Base-by-base conservation (phyloP, 2,888 invertebrate genomes). In the Pimpla rufipes region DNA sequence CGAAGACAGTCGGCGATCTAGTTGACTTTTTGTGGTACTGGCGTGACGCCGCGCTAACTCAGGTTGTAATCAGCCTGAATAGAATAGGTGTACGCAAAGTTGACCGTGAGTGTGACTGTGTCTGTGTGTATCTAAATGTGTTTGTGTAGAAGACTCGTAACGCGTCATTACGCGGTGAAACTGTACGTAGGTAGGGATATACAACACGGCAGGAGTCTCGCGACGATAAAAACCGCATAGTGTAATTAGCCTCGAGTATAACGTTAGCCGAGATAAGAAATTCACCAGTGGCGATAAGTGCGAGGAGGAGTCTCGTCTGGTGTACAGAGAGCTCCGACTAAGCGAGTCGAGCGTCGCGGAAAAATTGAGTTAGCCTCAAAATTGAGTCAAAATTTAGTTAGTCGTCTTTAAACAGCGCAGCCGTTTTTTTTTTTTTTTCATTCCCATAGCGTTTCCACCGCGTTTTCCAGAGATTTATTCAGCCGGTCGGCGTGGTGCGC, bases 191-290 rank as follows among this genome's bases (percentile, higher is more conserved):
- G 13, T 7, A 57, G 23, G 13, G 8, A 23, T 55, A 75, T 47
- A n/a, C 8, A 62, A 52, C 52, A 73, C 40, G 47, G 47, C 35
- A 67, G 75, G 11, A 70, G 64, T 64, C 59, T 42, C 23, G 57
- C 50, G 59, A 79, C 42, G 40, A 82, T 66, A 59, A 78, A 55
- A 74, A 73, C 29, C 59, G 37, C 67, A 71, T 21, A 50, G 59
- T 67, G 79, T 83, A 83, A 83, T 83, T 83, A 79, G 73, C 71
- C 66, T 62, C 35, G 79, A 29, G 59, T 45, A 76, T 23, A 76
- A 76, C 50, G 57, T 40, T 3, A 29, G 71, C 45, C 35, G 23
- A 79, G 83, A 83, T 83, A 83, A 83, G 79, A 83, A 83, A 79
- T 76, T 79, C 59, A 79, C 21, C 79, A 47, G 66, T 73, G 35